Evolutionary conservation across 1,140 invertebrate genomes (phyloP), one percentile per base, ranked within the genome.

Genomic region (Tribolium madens): DNA sequence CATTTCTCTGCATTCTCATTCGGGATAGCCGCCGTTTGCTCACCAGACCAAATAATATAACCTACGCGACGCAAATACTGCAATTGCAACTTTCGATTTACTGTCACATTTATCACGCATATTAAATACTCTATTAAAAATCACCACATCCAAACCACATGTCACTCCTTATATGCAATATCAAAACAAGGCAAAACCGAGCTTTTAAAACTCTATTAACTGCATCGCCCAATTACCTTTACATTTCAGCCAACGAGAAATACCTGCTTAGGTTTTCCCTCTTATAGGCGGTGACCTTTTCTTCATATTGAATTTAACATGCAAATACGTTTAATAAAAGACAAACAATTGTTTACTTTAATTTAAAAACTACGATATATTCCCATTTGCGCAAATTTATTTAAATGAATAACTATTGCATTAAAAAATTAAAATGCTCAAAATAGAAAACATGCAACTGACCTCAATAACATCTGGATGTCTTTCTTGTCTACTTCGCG

Each of bases 1-100:
- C 52, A 73, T 77, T 74, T 70, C 46, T 18, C 57, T 52, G 64
- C 73, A 78, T 80, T 80, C 73, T 73, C 76, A 77, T 79, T 77
- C 72, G 72, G 73, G 46, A 75, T 78, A 57, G 76, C 31, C 17
- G 73, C 21, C 76, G 73, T 78, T 74, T 74, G 71, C 52, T 80
- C 76, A 72, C 47, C 68, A 70, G 73, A 75, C 78, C 76, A 76
- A 77, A 75, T 64, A 57, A 75, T 72, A 75, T 75, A 75, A 72
- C 76, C 60, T 50, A 71, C 73, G 50, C 31, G 71, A 48, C 71
- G 21, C 71, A 75, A 31, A 75, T 78, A 50, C 75, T 57, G 48
- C 71, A 52, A 52, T 73, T 72, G 46, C 47, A 47, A 33, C 52
- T 12, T 72, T 72, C 70, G 70, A 71, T 71, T 71, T 71, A 21